Conservation (phyloP, 1,140 invertebrate genomes). For the Drosophila gunungcola region DNA sequence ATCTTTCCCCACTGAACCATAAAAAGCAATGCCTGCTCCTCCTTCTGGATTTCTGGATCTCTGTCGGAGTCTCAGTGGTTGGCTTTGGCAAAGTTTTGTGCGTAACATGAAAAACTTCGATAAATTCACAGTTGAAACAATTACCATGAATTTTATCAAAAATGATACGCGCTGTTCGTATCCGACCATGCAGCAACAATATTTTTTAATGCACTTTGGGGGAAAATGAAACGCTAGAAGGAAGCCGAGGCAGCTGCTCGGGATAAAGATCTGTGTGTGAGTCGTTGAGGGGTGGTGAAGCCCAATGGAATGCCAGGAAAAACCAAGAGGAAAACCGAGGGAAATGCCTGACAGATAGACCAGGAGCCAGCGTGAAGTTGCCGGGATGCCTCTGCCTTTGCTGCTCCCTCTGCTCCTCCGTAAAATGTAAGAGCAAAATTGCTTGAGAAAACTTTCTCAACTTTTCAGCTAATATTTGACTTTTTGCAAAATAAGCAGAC, state of each 20-base stretch:
- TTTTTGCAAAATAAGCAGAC: conserved; percentile 81
- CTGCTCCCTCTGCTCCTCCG: conserved; percentile 10
- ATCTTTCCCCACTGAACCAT: conserved; percentile 36
- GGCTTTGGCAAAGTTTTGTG: conserved; percentile 71
- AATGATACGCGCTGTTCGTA: conserved; percentile 82
- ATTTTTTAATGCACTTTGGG: conserved; percentile 83
- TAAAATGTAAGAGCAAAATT: conserved; percentile 83
- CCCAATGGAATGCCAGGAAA: conserved; percentile 17
- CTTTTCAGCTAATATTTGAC: conserved; percentile 84
- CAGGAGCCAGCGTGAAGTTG: conserved; percentile 53
- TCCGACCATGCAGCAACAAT: conserved; percentile 83
- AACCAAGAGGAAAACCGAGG: conserved; percentile 25
- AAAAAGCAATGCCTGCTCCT: conserved; percentile 54
- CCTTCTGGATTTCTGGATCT: conserved; percentile 4
- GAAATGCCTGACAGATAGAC: conserved; percentile 80
- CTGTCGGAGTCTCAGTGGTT: conserved; percentile 30
- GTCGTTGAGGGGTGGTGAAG: background rate
- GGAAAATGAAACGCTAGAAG: conserved; percentile 74
- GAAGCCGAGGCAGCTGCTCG: conserved; percentile 63
- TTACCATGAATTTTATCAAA: conserved; percentile 84
- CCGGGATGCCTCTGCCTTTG: conserved; percentile 25
- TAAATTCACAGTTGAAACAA: conserved; percentile 84
- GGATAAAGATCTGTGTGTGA: conserved; percentile 64
- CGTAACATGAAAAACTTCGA: conserved; percentile 83
- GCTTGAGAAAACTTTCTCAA: conserved; percentile 83